Evolutionary conservation across 2,797 vertebrate genomes (phyloP), one percentile per base, ranked within the genome.

Genomic region (Pelobates cultripes): DNA sequence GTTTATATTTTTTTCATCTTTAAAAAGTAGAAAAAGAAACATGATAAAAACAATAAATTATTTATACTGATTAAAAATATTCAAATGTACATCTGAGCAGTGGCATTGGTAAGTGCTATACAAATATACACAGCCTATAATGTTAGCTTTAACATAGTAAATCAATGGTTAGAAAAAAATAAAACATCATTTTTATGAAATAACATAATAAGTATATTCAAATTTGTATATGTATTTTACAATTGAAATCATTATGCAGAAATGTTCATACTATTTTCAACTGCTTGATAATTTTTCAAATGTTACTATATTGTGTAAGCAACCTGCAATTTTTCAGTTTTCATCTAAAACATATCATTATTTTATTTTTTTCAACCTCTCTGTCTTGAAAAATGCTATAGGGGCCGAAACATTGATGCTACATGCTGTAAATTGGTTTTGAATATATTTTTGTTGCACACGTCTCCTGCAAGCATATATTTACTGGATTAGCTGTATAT

Each of bases 151-250:
- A 98, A 95, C 91, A 88, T 90, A 92, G 92, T 97, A 96, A 93
- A 95, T 91, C 91, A 95, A 94, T 90, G 92, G 94, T 95, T 96
- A 96, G 94, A 95, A 92, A 92, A 91, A 95, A 90, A 93, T 91
- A 88, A 28, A 28, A 28, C 96, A 93, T 96, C 93, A 95, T 97
- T 96, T 97, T 94, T 96, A 96, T 95, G 92, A 92, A 95, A 92
- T 93, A 91, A 92, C 93, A 93, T 88, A 91, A 93, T 94, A 92
- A 92, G 94, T 95, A 95, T 95, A 94, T 93, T 94, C 87, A 90
- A 93, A 96, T 97, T 97, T 97, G 94, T 96, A 95, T 95, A 94
- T 90, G 93, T 94, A 95, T 96, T 96, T 96, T 96, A 94, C 93
- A 95, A 95, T 95, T 93, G 94, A 95, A 95, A 87, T 94, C 94